Percentiles rank a stretch among this genome's conserved stretches.
Conservation (phyloP, 2,888 invertebrate genomes). For the Trichacis sp. region DNA sequence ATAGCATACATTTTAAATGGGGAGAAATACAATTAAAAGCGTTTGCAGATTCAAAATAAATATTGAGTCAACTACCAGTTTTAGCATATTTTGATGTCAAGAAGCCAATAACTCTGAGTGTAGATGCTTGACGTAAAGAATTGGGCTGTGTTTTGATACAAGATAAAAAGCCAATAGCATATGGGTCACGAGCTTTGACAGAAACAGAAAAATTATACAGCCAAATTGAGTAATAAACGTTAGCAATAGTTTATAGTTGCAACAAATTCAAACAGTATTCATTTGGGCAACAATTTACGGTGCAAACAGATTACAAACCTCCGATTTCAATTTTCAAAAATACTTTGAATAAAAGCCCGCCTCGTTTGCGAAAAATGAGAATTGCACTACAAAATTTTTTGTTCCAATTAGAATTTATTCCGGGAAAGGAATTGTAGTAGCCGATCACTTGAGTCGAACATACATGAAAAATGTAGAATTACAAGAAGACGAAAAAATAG, state of each 20-base stretch:
- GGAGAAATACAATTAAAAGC: slow-evolving; percentile 41
- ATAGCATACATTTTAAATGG: slow-evolving; percentile 49
- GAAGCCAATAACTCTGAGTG: slow-evolving; percentile 29
- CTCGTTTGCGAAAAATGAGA: slow-evolving; percentile 33
- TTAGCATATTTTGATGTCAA: slow-evolving; percentile 25
- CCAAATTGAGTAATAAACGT: slow-evolving; percentile 51
- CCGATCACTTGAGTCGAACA: slow-evolving; percentile 29
- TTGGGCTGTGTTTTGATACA: slow-evolving; percentile 45
- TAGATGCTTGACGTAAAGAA: slow-evolving; percentile 31
- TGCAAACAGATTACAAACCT: slow-evolving; percentile 55
- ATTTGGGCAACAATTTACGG: too few species aligned
- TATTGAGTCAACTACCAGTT: slow-evolving; percentile 28
- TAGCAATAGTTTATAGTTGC: slow-evolving; percentile 45
- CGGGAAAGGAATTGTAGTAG: slow-evolving; percentile 30
- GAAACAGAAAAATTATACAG: slow-evolving; percentile 46
- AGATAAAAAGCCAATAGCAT: slow-evolving; percentile 45
- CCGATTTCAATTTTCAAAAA: too few species aligned
- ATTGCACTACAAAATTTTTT: slow-evolving; percentile 25
- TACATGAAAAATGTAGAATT: background rate
- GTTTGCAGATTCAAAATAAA: slow-evolving; percentile 41
- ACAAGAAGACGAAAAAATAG: slow-evolving; percentile 19
- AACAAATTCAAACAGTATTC: slow-evolving; percentile 47
- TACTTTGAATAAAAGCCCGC: slow-evolving; percentile 22
- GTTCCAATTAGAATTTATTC: slow-evolving; percentile 24
- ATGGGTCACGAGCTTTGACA: slow-evolving; percentile 48